Percentiles rank a stretch among this genome's conserved stretches.
Evolutionary conservation across 2,888 invertebrate species (phyloP).

Genomic region (Gymnoscelis rufifasciata): DNA sequence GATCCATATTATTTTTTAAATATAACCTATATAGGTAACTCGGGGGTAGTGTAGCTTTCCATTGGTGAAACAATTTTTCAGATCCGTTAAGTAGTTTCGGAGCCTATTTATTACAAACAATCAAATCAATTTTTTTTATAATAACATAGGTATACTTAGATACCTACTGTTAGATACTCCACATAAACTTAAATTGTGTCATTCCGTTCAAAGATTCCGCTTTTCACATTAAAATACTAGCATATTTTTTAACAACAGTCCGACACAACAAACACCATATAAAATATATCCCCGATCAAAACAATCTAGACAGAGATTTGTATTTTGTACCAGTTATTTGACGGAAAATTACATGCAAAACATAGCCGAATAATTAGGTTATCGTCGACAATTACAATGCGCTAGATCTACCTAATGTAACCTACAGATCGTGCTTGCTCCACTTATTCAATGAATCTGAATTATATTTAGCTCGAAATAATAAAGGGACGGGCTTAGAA

Average conservation of each 20-base stretch:
- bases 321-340: slow-evolving; percentile 21
- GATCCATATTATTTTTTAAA: no score
- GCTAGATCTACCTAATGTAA: slow-evolving; percentile 18
- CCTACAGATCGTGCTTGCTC: slow-evolving; percentile 35
- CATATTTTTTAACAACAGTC: no score
- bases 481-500: slow-evolving; percentile 28
- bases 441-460: slow-evolving; percentile 44
- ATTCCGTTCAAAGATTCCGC: no score
- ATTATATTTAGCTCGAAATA: slow-evolving; percentile 27
- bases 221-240: no score
- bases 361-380: slow-evolving; percentile 56
- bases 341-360: slow-evolving; percentile 52
- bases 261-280: no score
- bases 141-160: no score
- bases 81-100: neutral
- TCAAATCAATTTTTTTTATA: neutral
- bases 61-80: neutral
- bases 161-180: no score
- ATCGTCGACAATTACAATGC: slow-evolving; percentile 39
- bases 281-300: neutral
- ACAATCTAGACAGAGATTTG: slow-evolving; percentile 4
- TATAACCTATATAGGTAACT: neutral
- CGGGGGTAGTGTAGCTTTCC: neutral
- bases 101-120: neutral
- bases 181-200: no score